Evolutionary conservation across 2,797 vertebrate species (phyloP), one percentile per base, ranked within the genome.

Genomic region (Pseudomugil tenellus): DNA sequence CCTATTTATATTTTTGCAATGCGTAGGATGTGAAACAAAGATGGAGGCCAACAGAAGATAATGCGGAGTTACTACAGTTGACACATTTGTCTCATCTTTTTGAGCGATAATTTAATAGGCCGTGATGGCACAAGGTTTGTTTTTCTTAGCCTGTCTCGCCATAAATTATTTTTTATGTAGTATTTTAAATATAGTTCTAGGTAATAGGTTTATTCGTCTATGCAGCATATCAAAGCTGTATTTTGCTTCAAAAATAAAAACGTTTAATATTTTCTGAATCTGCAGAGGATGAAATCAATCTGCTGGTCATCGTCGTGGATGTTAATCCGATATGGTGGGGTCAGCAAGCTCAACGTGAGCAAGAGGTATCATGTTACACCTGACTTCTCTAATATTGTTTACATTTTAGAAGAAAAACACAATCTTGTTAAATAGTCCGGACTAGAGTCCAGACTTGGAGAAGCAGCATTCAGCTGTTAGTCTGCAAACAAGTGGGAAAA

Each of bases 311-410:
- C 49, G 78, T 99, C 28, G 75, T 99, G 28, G 98, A 99, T 77
- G 93, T 96, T 23, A 99, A 98, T 81, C 98, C 98, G 0, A 95
- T 99, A 67, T 99, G 98, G 97, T 99, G 98, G 97, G 98, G 98
- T 0, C 96, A 97, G 88, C 96, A 95, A 78, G 93, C 93, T 0
- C 93, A 96, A 1, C 92, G 92, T 26, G 94, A 96, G 19, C 93
- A 96, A 6, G 89, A 96, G 95, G 97, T 99, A 91, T 28, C 17
- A n/a, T 43, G 39, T 41, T n/a, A n/a, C n/a, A n/a, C n/a, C n/a
- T n/a, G n/a, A n/a, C n/a, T n/a, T n/a, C n/a, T n/a, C n/a, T n/a
- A n/a, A n/a, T n/a, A n/a, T n/a, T n/a, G n/a, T 29, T 29, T 3
- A 6, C 29, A 29, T 29, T 29, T 29, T 29, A 29, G 29, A 29